phyloP scores from a whole-genome alignment of 2,888 invertebrate species.

The Troides aeacus region DNA sequence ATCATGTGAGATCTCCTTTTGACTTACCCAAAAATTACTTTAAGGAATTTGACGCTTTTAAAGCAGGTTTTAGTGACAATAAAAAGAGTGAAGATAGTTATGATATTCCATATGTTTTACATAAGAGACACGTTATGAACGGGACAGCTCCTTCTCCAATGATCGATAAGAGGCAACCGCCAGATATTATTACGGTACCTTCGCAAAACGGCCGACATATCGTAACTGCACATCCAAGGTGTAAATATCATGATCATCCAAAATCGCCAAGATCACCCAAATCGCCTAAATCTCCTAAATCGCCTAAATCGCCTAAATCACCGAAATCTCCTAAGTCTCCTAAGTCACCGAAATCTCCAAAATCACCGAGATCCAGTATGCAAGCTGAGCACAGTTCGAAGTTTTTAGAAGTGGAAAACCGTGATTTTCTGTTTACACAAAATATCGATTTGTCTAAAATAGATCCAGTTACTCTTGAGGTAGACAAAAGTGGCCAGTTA shows the following conservation, averaged over 20 bases:
- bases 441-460: constrained; percentile 87
- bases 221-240: constrained; percentile 70
- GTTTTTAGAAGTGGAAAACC: constrained; percentile 76
- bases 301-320: constrained; percentile 80
- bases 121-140: constrained; percentile 92
- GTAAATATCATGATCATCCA: constrained; percentile 76
- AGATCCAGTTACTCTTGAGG: constrained; percentile 85
- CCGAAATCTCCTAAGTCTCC: constrained; percentile 73
- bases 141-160: constrained; percentile 85
- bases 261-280: constrained; percentile 68
- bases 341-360: constrained; percentile 74
- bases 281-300: constrained; percentile 82
- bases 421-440: constrained; percentile 85
- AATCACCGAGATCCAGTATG: constrained; percentile 71
- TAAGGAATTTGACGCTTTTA: constrained; percentile 82
- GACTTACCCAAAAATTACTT: constrained; percentile 87
- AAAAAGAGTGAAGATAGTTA: constrained; percentile 79
- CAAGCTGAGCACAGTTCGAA: constrained; percentile 72
- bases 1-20: constrained; percentile 83
- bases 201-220: constrained; percentile 72
- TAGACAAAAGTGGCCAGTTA: constrained; percentile 83
- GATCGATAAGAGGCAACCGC: constrained; percentile 66
- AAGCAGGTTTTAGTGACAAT: constrained; percentile 75
- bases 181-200: constrained; percentile 71
- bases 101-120: constrained; percentile 91